Percentiles rank a stretch among this genome's conserved stretches.
phyloP scores from a whole-genome alignment of 2,113 vertebrate species.

The Cromileptes altivelis region DNA sequence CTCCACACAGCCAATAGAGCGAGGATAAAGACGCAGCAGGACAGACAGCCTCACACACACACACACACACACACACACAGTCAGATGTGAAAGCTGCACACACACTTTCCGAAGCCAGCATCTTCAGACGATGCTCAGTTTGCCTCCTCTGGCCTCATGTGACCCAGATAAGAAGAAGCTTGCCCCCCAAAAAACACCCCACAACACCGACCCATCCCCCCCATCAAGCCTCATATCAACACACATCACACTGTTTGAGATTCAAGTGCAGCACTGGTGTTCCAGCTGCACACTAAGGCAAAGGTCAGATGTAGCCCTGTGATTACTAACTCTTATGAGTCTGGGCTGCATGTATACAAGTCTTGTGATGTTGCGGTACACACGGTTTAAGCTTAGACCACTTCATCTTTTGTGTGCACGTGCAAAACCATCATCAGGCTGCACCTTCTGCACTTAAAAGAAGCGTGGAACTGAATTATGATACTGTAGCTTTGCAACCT shows the following conservation, averaged over 20 bases:
- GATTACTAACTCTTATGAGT: not conserved
- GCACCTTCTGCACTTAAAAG: not conserved
- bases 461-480: not conserved
- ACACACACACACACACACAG: not conserved
- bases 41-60: not conserved
- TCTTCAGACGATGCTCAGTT: not conserved
- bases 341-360: not conserved
- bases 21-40: slow-evolving; percentile 47
- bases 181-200: not conserved
- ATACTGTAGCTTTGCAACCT: not conserved
- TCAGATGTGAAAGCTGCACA: not conserved
- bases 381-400: not conserved
- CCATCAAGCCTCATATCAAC: slow-evolving; percentile 13
- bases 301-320: not conserved
- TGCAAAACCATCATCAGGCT: not conserved
- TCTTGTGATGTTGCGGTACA: not conserved
- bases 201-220: not conserved
- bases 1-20: slow-evolving; percentile 39
- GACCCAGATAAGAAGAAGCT: slow-evolving; percentile 28
- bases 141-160: slow-evolving; percentile 20
- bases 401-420: not conserved
- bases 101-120: not conserved
- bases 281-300: slow-evolving; percentile 5
- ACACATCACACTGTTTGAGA: slow-evolving; percentile 6
- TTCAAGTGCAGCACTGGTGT: not conserved